Conservation (phyloP, 2,113 vertebrate genomes). For the Ailurus styani region DNA sequence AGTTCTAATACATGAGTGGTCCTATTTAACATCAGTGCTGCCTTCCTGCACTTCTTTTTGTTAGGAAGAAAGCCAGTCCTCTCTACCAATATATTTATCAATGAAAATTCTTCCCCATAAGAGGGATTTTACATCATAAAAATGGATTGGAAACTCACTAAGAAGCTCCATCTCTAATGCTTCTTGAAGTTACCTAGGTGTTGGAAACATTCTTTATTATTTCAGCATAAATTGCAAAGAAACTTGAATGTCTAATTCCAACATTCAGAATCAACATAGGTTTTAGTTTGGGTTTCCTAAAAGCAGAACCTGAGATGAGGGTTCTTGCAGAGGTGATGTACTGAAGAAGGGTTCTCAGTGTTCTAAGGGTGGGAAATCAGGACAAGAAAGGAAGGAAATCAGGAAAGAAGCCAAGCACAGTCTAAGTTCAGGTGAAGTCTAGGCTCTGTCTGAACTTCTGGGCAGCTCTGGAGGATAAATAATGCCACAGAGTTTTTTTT, state of each 20-base stretch:
- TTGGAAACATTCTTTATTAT: slow-evolving; percentile 8
- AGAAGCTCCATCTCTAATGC: neutral
- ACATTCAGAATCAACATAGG: neutral
- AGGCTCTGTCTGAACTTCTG: neutral
- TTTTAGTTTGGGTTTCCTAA: neutral
- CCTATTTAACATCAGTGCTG: neutral
- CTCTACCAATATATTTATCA: neutral
- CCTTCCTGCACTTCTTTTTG: neutral
- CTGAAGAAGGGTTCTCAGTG: neutral
- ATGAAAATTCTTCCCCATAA: neutral
- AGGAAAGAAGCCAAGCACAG: neutral
- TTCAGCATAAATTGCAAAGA: neutral
- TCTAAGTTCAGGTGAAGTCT: neutral
- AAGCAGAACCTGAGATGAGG: neutral
- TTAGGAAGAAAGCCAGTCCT: neutral
- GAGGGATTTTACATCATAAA: slow-evolving; percentile 3
- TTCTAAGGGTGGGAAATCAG: neutral
- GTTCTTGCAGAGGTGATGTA: neutral
- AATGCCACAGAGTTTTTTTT: neutral
- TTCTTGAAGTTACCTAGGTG: neutral
- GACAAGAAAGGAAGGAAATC: too few relatives aligned
- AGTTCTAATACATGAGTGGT: neutral
- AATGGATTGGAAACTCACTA: neutral
- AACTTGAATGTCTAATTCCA: neutral
- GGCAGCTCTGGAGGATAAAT: neutral